These are phyloP conservation scores for Orthosia cruda DNA, from an alignment of 2,888 invertebrate species.

Conservation along the genomic window DNA sequence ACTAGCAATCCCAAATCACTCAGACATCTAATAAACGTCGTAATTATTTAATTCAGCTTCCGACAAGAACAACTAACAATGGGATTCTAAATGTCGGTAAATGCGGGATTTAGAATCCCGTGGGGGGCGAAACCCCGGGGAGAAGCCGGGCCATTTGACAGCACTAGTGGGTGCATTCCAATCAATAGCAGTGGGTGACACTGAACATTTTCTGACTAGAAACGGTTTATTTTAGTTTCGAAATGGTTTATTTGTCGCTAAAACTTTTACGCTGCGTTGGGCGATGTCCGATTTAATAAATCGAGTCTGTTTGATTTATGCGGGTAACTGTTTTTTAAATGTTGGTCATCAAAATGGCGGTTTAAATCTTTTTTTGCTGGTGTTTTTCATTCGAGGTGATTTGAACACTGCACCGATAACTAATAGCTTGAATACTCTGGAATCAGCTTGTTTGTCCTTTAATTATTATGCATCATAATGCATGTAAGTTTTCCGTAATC, in stretches of 20 bases:
- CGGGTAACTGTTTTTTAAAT: slow-evolving; percentile 47
- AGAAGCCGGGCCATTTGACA: slow-evolving; percentile 38
- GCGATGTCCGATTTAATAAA: slow-evolving; percentile 62
- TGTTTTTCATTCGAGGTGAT: slow-evolving; percentile 28
- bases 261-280: slow-evolving; percentile 60
- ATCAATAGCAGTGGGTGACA: slow-evolving; percentile 56
- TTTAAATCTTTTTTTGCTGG: slow-evolving; percentile 33
- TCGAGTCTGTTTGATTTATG: slow-evolving; percentile 63
- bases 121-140: slow-evolving; percentile 13
- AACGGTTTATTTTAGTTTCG: slow-evolving; percentile 55
- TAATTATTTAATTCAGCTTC: slow-evolving; percentile 22
- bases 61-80: slow-evolving; percentile 13
- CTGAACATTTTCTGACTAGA: slow-evolving; percentile 46
- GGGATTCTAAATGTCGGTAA: slow-evolving; percentile 29
- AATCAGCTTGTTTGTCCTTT: not conserved
- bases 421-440: not conserved
- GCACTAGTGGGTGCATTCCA: slow-evolving; percentile 57
- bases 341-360: slow-evolving; percentile 22
- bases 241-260: slow-evolving; percentile 62
- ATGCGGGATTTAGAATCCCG: slow-evolving; percentile 10
- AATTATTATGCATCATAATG: not conserved
- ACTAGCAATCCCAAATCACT: not conserved
- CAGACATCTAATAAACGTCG: slow-evolving; percentile 24
- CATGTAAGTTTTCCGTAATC: not conserved
- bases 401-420: not conserved